These are phyloP conservation scores for Dufourea novaeangliae DNA, from an alignment of 1,140 invertebrate species.

Conservation along the genomic window DNA sequence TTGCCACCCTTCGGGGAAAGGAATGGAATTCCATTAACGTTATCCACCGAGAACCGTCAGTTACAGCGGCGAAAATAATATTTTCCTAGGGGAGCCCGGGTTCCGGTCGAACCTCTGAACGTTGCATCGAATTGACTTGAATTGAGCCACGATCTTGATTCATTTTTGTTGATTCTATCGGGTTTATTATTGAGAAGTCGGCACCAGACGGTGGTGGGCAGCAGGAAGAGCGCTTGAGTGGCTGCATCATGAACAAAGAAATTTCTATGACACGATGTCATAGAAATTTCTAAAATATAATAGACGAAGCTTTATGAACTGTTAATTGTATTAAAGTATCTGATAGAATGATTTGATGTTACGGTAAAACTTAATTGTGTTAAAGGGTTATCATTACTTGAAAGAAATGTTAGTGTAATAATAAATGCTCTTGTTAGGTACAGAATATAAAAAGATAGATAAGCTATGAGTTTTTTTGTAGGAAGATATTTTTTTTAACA, in stretches of 20 bases:
- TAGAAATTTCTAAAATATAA: neutral
- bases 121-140: neutral
- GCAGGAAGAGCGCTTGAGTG: neutral
- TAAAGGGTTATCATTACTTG: too few relatives aligned
- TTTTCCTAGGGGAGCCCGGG: slow-evolving; percentile 40
- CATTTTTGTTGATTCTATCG: slow-evolving; percentile 1
- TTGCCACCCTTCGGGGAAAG: neutral
- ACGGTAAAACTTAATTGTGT: too few relatives aligned
- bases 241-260: neutral
- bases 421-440: too few relatives aligned
- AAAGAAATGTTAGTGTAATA: too few relatives aligned
- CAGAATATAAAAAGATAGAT: too few relatives aligned
- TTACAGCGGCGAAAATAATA: slow-evolving; percentile 53
- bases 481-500: too few relatives aligned
- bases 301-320: too few relatives aligned
- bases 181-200: neutral
- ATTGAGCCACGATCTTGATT: neutral
- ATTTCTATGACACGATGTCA: neutral
- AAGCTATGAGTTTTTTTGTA: too few relatives aligned
- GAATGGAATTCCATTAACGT: slow-evolving; percentile 59
- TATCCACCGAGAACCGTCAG: slow-evolving; percentile 46
- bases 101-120: neutral
- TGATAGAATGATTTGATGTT: too few relatives aligned
- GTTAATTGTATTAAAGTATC: too few relatives aligned
- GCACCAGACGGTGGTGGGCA: neutral